These are phyloP conservation scores for Chelon auratus DNA, from an alignment of 2,797 vertebrate species.

Conservation along the genomic window DNA sequence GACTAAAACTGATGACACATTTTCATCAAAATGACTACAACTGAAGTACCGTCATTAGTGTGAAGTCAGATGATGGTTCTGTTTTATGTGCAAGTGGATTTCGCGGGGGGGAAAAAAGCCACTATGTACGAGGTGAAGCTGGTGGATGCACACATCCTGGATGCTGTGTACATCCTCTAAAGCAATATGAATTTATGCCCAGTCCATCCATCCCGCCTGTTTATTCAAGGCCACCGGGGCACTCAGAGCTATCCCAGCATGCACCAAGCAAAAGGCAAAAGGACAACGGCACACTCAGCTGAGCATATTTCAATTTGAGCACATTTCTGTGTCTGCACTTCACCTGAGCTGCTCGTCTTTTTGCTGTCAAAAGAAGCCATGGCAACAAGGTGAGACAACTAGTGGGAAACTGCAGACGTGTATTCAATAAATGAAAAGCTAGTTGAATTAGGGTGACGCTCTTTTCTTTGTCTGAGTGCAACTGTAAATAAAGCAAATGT, in stretches of 20 bases:
- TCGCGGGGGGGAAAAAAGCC: no score
- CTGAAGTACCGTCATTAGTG: no score
- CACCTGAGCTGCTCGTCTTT: not conserved
- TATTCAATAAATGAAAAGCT: not conserved
- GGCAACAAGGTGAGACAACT: not conserved
- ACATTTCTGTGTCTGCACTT: slow-evolving; percentile 5
- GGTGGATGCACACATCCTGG: no score
- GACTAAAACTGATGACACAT: no score
- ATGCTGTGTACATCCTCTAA: no score
- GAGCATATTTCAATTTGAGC: not conserved
- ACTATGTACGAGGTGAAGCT: no score
- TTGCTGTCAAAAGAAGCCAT: not conserved
- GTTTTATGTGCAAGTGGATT: no score
- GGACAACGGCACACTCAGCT: not conserved
- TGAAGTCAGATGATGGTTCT: no score
- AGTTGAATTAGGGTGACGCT: not conserved
- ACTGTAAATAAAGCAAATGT: no score
- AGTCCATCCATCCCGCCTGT: not conserved
- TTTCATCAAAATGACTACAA: no score
- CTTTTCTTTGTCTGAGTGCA: no score
- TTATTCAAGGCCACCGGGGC: not conserved
- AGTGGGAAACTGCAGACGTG: no score
- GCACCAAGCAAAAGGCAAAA: not conserved
- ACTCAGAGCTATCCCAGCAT: slow-evolving; percentile 8
- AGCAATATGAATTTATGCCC: not conserved